A percentile compares a stretch with the other conserved stretches of the same genome.
Evolutionary conservation across 2,888 invertebrate species (phyloP).

Genomic region (Eristalis intricaria): DNA sequence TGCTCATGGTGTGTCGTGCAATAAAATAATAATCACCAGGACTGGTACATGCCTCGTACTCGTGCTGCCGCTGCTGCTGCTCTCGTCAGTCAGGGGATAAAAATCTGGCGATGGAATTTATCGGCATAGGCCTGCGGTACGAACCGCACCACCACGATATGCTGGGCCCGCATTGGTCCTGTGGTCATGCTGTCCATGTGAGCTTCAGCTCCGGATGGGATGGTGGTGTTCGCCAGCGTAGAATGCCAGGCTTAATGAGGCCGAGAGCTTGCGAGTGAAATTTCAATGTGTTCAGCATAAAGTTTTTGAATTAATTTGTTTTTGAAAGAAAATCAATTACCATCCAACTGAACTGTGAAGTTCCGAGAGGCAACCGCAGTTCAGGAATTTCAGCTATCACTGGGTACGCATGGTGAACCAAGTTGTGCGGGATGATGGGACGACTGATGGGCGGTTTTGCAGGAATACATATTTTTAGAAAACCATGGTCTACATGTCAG

Average conservation of each 20-base stretch:
- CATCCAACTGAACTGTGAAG: not conserved
- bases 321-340: constrained; percentile 63
- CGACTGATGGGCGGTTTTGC: not conserved
- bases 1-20: not conserved
- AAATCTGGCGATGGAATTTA: constrained; percentile 57
- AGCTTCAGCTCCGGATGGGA: not conserved
- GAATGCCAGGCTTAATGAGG: constrained; percentile 29
- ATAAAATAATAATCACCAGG: constrained; percentile 60
- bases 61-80: constrained; percentile 20
- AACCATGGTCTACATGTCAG: not conserved
- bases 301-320: constrained; percentile 64
- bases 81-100: constrained; percentile 32
- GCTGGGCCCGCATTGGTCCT: constrained; percentile 30
- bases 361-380: not conserved
- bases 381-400: not conserved
- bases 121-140: constrained; percentile 56
- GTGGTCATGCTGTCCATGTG: constrained; percentile 4
- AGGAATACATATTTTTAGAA: not conserved
- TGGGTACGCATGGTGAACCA: not conserved
- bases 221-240: not conserved
- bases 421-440: not conserved
- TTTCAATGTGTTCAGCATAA: constrained; percentile 57
- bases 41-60: not conserved
- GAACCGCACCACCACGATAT: constrained; percentile 41
- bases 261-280: constrained; percentile 20